phyloP scores from a whole-genome alignment of 2,888 invertebrate species.

The Cremastobaeus sp. region DNA sequence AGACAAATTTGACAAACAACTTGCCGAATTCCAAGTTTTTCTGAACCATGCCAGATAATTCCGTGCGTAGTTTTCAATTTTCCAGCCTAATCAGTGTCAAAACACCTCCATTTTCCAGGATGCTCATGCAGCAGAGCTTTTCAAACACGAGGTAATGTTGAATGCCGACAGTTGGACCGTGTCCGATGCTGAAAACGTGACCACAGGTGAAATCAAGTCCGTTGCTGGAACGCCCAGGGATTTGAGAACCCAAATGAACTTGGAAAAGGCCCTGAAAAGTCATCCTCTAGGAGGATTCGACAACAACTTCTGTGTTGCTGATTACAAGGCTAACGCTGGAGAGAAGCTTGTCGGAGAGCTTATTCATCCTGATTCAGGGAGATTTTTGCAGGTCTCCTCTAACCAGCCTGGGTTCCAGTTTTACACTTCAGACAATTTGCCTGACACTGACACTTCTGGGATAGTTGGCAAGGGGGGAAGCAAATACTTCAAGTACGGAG shows the following conservation, averaged over 20 bases:
- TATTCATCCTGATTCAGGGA: constrained; percentile 84
- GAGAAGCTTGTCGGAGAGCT: constrained; percentile 84
- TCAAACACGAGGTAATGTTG: constrained; percentile 85
- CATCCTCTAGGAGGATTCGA: constrained; percentile 88
- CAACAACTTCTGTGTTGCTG: constrained; percentile 86
- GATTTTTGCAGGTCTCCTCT: constrained; percentile 88
- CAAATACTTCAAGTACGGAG: constrained; percentile 86
- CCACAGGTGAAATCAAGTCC: constrained; percentile 85
- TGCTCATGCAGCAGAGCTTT: constrained; percentile 82
- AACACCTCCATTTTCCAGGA: too few species aligned
- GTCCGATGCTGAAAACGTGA: constrained; percentile 84
- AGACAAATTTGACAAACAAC: too few species aligned
- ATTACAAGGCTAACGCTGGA: constrained; percentile 37
- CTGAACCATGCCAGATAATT: too few species aligned
- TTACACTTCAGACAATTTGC: constrained; percentile 89
- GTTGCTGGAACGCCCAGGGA: constrained; percentile 88
- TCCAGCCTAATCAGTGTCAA: too few species aligned
- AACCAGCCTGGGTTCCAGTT: constrained; percentile 95
- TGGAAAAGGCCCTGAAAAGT: constrained; percentile 84
- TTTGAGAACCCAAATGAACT: constrained; percentile 82
- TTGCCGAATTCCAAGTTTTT: too few species aligned
- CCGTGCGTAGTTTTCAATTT: too few species aligned
- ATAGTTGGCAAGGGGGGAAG: constrained; percentile 85
- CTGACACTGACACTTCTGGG: constrained; percentile 80
- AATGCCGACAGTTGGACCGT: constrained; percentile 88